Evolutionary conservation across 2,888 invertebrate species (phyloP).

Genomic region (Xestia sexstrigata): DNA sequence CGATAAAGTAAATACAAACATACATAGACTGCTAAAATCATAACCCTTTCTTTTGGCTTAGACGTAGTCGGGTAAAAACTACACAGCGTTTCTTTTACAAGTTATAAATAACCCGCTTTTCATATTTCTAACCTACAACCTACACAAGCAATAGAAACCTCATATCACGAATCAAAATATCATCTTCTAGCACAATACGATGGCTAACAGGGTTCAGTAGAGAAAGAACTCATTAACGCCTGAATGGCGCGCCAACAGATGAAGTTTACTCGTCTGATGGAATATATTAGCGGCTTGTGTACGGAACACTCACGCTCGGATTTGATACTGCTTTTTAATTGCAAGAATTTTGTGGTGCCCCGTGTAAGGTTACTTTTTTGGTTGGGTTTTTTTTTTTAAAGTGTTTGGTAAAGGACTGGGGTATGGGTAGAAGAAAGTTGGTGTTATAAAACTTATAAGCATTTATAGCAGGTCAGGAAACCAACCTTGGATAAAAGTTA

Average conservation of each 20-base stretch:
- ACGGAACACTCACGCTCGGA: slow-evolving; percentile 49
- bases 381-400: not conserved
- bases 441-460: not conserved
- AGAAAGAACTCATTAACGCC: slow-evolving; percentile 74
- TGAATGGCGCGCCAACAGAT: slow-evolving; percentile 78
- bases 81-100: not conserved
- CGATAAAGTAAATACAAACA: no score
- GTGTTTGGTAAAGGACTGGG: not conserved
- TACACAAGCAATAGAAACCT: slow-evolving; percentile 20
- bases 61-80: not conserved
- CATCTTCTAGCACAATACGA: slow-evolving; percentile 42
- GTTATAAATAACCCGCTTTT: not conserved
- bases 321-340: slow-evolving; percentile 65
- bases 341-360: slow-evolving; percentile 56
- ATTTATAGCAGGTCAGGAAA: not conserved
- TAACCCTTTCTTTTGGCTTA: no score
- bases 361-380: slow-evolving; percentile 1
- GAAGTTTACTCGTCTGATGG: slow-evolving; percentile 82
- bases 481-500: not conserved
- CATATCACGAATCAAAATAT: slow-evolving; percentile 62
- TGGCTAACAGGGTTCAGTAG: slow-evolving; percentile 67
- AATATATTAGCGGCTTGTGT: slow-evolving; percentile 79
- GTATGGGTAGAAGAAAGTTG: not conserved
- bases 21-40: no score
- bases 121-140: not conserved